A percentile compares a stretch with the other conserved stretches of the same genome.
Evolutionary conservation across 2,797 vertebrate genomes (phyloP).

Genomic region (Glyptemys insculpta): DNA sequence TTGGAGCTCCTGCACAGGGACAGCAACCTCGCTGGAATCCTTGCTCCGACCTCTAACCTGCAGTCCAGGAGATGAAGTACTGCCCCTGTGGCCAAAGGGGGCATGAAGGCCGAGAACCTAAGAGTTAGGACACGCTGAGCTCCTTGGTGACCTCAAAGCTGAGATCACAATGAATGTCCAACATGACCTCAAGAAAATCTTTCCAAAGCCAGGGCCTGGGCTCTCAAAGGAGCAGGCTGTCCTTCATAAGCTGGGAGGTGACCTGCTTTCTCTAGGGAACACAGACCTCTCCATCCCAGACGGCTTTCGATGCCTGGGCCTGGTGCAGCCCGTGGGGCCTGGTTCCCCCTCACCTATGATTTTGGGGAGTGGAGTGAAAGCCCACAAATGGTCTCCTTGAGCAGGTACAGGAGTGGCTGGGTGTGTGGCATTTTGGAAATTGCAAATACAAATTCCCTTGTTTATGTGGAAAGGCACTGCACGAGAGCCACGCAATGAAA

Average conservation of each 20-base stretch:
- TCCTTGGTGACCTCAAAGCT: background rate
- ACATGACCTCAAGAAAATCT: background rate
- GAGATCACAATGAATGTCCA: background rate
- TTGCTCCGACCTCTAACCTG: background rate
- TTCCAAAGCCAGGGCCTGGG: background rate
- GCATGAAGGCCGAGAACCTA: background rate
- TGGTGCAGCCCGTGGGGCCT: background rate
- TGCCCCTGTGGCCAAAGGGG: background rate
- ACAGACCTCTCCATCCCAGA: background rate
- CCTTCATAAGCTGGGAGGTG: background rate
- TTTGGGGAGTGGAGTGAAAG: background rate
- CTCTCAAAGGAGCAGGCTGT: background rate
- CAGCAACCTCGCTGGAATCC: background rate
- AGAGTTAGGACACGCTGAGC: background rate
- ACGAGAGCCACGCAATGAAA: background rate
- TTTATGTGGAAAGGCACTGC: background rate
- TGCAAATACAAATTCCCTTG: background rate
- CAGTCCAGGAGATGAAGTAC: background rate
- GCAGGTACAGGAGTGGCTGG: background rate
- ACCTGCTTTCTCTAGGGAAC: background rate
- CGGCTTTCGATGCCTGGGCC: rapidly evolving
- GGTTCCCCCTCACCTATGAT: background rate
- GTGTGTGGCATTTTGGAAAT: background rate
- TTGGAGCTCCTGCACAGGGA: background rate
- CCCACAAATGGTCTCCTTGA: background rate